Evolutionary conservation across 2,888 invertebrate species (phyloP), one percentile per base, ranked within the genome.

Genomic region (Zygaena filipendulae): DNA sequence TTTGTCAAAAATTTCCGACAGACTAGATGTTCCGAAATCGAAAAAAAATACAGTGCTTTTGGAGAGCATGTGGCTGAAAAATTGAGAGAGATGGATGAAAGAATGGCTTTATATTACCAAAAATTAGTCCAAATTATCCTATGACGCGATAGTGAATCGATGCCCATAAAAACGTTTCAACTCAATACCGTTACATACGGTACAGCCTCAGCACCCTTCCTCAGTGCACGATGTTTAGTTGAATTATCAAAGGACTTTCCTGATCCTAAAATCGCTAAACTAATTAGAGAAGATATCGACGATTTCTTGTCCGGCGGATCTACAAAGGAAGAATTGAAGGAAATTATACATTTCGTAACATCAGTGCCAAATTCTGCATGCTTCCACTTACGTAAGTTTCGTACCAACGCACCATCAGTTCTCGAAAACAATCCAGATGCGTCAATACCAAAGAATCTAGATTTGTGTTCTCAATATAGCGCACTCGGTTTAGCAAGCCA

Each of bases 151-250:
- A n/a, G 12, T 3, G 3, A 2, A 3, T 11, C 11, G 6, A 4
- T 13, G 8, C 26, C 26, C 8, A 11, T 26, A 2, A 26, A 26
- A 26, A 12, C 8, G 2, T 20, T 11, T 9, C 2, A 11, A 5
- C 19, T 43, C 11, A 36, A 40, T 27, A 43, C 40, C 10, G 20
- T 43, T 2, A 40, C 43, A 16, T 43, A 43, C 28, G 41, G 40
- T 0, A 33, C 31, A 10, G 38, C 37, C 20, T 38, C 37, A 16
- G 30, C 28, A 11, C 30, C 32, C 14, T 36, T 30, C 27, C 23
- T 36, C 18, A 32, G 36, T 13, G 41, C 40, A 3, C 23, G 36
- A 1, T 43, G 41, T 24, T 8, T 43, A 1, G 32, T 27, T 30
- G 37, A 43, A 22, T 2, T 43, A 2, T 39, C 37, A 4, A 30